Percentiles rank a stretch among this genome's conserved stretches.
Evolutionary conservation across 2,888 invertebrate species (phyloP).

Genomic region (Mythimna vitellina): DNA sequence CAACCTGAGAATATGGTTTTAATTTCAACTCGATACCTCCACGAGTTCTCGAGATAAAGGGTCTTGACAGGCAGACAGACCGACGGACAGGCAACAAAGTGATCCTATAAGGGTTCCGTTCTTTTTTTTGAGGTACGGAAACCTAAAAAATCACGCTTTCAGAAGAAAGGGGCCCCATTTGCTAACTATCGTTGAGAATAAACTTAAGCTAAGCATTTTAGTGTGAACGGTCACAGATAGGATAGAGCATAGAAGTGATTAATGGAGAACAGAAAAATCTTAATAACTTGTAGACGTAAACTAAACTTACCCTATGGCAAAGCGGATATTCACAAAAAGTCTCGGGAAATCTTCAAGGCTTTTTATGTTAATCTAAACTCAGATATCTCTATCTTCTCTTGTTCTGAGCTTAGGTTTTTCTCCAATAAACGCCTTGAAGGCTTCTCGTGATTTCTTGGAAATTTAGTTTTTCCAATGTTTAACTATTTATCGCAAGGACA

Average conservation of each 20-base stretch:
- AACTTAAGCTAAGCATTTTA: constrained; percentile 2
- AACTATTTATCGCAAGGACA: neutral
- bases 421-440: neutral
- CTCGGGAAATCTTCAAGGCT: neutral
- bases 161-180: neutral
- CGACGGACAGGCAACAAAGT: too few relatives aligned
- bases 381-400: neutral
- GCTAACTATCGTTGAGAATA: neutral
- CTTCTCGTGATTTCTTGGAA: neutral
- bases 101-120: too few relatives aligned
- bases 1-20: too few relatives aligned
- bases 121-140: too few relatives aligned
- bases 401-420: neutral
- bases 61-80: too few relatives aligned
- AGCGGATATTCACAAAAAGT: neutral
- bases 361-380: neutral
- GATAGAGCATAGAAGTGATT: constrained; percentile 18
- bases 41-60: too few relatives aligned
- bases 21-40: too few relatives aligned
- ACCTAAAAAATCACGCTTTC: neutral
- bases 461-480: neutral
- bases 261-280: neutral
- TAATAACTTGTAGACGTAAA: neutral
- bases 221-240: neutral
- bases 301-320: neutral